Evolutionary conservation across 2,888 invertebrate species (phyloP).

Genomic region (Osmoderma eremita): DNA sequence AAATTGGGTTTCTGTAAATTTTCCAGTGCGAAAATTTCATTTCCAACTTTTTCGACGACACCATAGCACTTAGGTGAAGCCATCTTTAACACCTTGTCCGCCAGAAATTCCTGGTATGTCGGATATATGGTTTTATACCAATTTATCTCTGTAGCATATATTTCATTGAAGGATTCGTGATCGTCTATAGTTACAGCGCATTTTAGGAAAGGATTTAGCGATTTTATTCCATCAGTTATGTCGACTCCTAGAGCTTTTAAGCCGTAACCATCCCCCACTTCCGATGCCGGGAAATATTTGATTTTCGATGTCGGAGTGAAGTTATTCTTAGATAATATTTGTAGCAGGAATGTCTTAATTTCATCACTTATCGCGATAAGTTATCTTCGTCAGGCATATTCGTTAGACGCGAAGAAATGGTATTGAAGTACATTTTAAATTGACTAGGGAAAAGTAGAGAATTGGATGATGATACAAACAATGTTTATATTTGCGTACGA

Average conservation of each 20-base stretch:
- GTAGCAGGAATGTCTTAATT: not conserved
- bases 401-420: no score
- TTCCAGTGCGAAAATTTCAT: slow-evolving; percentile 52
- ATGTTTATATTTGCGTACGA: no score
- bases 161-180: not conserved
- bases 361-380: not conserved
- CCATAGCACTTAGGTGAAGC: slow-evolving; percentile 43
- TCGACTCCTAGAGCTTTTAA: slow-evolving; percentile 29
- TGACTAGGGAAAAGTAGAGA: no score
- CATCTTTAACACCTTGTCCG: slow-evolving; percentile 11
- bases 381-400: not conserved
- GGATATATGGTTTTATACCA: slow-evolving; percentile 34
- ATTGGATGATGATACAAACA: no score
- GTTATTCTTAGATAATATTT: not conserved
- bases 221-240: slow-evolving; percentile 1
- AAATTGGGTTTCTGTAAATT: slow-evolving; percentile 52
- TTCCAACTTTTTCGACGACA: not conserved
- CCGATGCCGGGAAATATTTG: slow-evolving; percentile 15
- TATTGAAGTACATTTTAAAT: not conserved
- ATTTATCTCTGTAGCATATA: slow-evolving; percentile 24
- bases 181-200: not conserved
- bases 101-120: slow-evolving; percentile 20
- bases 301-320: not conserved
- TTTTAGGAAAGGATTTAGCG: slow-evolving; percentile 33
- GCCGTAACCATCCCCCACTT: slow-evolving; percentile 31